Evolutionary conservation across 1,140 invertebrate species (phyloP).

Genomic region (Microplitis mediator): DNA sequence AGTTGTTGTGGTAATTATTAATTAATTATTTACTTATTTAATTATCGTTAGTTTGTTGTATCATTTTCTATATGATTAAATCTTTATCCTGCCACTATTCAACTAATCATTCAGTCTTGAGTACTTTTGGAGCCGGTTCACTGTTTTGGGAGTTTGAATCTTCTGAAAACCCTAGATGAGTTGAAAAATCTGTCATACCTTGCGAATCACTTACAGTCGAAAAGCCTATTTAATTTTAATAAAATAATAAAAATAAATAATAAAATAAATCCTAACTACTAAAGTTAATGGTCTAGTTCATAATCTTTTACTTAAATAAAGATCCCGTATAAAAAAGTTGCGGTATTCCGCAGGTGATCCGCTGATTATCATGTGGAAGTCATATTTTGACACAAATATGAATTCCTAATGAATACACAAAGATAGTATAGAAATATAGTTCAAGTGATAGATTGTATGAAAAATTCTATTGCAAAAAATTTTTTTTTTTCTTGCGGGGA

Average conservation of each 20-base stretch:
- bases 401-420: too few relatives aligned
- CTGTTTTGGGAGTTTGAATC: constrained; percentile 88
- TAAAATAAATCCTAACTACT: background rate
- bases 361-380: too few relatives aligned
- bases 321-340: too few relatives aligned
- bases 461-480: too few relatives aligned
- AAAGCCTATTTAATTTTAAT: constrained; percentile 70
- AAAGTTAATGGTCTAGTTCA: background rate
- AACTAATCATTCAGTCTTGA: constrained; percentile 69
- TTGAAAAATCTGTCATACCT: constrained; percentile 82
- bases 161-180: constrained; percentile 84
- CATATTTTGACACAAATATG: too few relatives aligned
- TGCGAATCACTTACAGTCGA: constrained; percentile 89
- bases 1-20: background rate
- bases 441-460: too few relatives aligned
- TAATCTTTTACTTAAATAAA: constrained; percentile 13
- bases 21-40: background rate
- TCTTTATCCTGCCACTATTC: background rate
- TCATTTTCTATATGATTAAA: too few relatives aligned
- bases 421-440: too few relatives aligned
- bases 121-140: constrained; percentile 76
- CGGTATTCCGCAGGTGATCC: too few relatives aligned
- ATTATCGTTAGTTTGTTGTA: too few relatives aligned
- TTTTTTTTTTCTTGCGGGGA: too few relatives aligned
- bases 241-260: constrained; percentile 31